A percentile compares a stretch with the other conserved stretches of the same genome.
phyloP scores from a whole-genome alignment of 2,888 invertebrate species.

The Cepaea hortensis region DNA sequence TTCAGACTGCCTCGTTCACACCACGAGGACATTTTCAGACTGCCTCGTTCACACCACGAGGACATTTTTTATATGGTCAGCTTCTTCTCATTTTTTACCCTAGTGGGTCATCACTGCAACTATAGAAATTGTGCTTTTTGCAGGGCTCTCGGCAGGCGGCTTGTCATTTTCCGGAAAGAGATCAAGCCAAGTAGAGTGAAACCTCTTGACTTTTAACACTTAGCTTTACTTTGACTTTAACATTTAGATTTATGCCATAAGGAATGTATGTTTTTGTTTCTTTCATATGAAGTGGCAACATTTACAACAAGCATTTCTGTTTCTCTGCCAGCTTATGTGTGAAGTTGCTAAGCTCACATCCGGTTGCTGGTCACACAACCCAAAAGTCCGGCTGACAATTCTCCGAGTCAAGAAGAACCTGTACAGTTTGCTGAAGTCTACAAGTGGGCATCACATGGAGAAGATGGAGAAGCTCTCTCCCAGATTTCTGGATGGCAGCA shows the following conservation, averaged over 20 bases:
- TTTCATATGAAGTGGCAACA: neutral
- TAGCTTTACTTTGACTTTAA: too few species aligned
- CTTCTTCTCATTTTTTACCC: too few species aligned
- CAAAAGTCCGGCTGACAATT: constrained; percentile 71
- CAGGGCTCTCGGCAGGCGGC: too few species aligned
- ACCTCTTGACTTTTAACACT: too few species aligned
- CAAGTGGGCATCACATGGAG: constrained; percentile 31
- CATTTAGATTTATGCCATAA: too few species aligned
- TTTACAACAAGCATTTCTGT: neutral
- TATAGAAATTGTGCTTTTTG: too few species aligned
- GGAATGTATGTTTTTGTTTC: neutral
- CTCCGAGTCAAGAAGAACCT: constrained; percentile 74
- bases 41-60: neutral
- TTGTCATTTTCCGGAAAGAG: too few species aligned
- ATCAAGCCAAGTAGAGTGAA: too few species aligned
- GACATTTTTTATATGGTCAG: too few species aligned
- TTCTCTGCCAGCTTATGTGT: constrained; percentile 60
- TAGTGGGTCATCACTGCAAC: too few species aligned
- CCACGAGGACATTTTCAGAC: neutral
- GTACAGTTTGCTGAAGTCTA: constrained; percentile 59
- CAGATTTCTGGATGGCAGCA: constrained; percentile 40
- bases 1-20: neutral
- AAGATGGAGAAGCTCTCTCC: constrained; percentile 41
- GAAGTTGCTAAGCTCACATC: constrained; percentile 68
- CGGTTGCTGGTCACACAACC: constrained; percentile 74